Evolutionary conservation across 2,797 vertebrate genomes (phyloP), one percentile per base, ranked within the genome.

Genomic region (Myotis myotis): DNA sequence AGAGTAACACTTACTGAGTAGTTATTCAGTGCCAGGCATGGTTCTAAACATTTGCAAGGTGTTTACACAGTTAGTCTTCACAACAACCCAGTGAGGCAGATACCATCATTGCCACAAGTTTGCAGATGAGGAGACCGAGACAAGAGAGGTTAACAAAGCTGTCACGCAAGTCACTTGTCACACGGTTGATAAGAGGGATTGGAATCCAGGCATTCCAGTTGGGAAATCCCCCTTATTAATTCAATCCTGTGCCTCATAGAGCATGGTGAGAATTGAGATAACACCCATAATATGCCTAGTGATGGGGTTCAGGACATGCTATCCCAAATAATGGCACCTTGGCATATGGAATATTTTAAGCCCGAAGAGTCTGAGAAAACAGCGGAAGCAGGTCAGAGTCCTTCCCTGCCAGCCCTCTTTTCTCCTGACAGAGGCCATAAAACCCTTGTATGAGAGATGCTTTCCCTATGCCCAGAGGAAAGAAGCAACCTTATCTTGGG

Each of bases 181-280:
- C 16, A 36, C 3, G 76, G 33, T 30, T 87, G 90, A 80, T 84
- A 94, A 89, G 60, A 89, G 23, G 36, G 49, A 57, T 28, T 88
- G 87, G 92, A 92, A 96, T 96, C 93, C 12, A 72, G 91, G 71
- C 55, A 9, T 86, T 83, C 92, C 38, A 36, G 90, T 86, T 96
- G 79, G 41, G 60, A 70, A 92, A 60, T 33, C 49, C 38, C 60
- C 72, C 23, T 78, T 81, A 20, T 85, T 68, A 23, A 62, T n/a
- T 62, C 47, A 49, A 7, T 12, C 81, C 44, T 78, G 49, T 55
- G 25, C 23, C 55, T 41, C 28, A n/a, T 0, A 30, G 19, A 36
- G 6, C n/a, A 23, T 16, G 5, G 25, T 51, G 20, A 89, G 64
- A 89, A 66, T 25, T 23, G 51, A 90, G 36, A 44, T 25, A 57